Conservation (phyloP, 2,797 vertebrate species). For the Acrocephalus scirpaceus region DNA sequence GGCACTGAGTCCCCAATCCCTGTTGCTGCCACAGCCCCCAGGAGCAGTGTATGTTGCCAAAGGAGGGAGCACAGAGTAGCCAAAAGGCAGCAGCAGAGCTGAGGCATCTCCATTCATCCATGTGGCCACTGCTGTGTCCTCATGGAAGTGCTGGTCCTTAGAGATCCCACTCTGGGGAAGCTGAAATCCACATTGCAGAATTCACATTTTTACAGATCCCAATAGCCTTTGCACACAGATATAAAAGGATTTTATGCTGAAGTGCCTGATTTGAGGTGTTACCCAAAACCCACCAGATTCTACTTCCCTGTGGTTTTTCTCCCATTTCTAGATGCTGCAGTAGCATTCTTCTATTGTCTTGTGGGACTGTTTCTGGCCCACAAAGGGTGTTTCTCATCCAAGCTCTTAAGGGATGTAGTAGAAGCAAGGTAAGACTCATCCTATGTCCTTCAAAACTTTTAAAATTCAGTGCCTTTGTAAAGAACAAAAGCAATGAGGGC, state of each 20-base stretch:
- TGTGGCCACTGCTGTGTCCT: not conserved
- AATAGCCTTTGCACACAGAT: not conserved
- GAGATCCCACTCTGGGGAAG: not conserved
- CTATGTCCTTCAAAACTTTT: not conserved
- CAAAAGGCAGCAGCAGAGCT: not conserved
- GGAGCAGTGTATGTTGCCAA: fast-evolving
- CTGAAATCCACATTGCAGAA: not conserved
- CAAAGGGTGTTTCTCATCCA: not conserved
- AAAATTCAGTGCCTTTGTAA: not conserved
- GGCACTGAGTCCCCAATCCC: not conserved
- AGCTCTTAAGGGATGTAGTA: not conserved
- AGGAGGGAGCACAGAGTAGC: not conserved
- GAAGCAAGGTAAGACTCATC: not conserved
- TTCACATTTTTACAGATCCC: not conserved
- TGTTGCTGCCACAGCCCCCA: not conserved
- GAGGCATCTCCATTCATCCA: not conserved
- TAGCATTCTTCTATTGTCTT: not conserved
- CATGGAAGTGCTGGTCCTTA: not conserved
- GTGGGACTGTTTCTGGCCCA: not conserved
- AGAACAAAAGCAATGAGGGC: fast-evolving
- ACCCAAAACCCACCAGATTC: not conserved
- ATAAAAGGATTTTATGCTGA: not conserved
- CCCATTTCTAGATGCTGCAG: not conserved
- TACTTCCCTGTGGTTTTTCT: not conserved
- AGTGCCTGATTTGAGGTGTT: not conserved